phyloP scores from a whole-genome alignment of 2,888 invertebrate species.

The Cloeon dipterum region DNA sequence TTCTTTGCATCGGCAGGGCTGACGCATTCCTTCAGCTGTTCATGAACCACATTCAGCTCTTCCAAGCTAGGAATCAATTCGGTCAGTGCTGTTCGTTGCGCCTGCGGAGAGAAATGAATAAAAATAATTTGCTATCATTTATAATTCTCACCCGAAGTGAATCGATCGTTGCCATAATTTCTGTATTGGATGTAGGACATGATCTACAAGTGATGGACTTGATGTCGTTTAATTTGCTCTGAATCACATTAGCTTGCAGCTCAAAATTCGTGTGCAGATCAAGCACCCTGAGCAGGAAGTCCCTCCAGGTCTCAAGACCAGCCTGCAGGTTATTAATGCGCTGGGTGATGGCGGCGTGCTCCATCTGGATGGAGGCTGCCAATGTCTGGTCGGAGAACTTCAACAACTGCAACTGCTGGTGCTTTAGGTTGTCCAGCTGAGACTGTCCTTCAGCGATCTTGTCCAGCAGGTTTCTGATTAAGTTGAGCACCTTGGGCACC shows the following conservation, averaged over 20 bases:
- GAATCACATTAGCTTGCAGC: conserved; percentile 31
- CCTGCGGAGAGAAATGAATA: conserved; percentile 12
- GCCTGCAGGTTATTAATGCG: conserved; percentile 58
- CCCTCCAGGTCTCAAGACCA: conserved; percentile 58
- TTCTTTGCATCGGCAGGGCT: conserved; percentile 64
- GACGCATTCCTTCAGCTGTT: conserved; percentile 63
- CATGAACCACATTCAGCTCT: conserved; percentile 45
- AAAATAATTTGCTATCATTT: too few species aligned
- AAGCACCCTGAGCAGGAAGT: conserved; percentile 43
- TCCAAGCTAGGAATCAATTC: conserved; percentile 39
- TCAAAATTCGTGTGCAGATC: conserved; percentile 38
- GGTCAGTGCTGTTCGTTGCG: conserved; percentile 31
- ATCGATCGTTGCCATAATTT: conserved; percentile 4
- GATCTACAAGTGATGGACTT: conserved; percentile 2
- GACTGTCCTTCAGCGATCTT: conserved; percentile 44
- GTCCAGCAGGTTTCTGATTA: conserved; percentile 40
- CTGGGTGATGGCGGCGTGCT: conserved; percentile 51
- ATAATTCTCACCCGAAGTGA: conserved; percentile 1
- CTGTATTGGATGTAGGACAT: conserved; percentile 3
- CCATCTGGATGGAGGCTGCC: conserved; percentile 57
- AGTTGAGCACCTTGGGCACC: conserved; percentile 41
- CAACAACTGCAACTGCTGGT: conserved; percentile 38
- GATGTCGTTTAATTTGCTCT: conserved; percentile 35
- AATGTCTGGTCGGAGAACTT: conserved; percentile 52
- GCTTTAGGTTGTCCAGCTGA: conserved; percentile 34